phyloP scores from a whole-genome alignment of 2,888 invertebrate genomes.

The Smittia aterrima region DNA sequence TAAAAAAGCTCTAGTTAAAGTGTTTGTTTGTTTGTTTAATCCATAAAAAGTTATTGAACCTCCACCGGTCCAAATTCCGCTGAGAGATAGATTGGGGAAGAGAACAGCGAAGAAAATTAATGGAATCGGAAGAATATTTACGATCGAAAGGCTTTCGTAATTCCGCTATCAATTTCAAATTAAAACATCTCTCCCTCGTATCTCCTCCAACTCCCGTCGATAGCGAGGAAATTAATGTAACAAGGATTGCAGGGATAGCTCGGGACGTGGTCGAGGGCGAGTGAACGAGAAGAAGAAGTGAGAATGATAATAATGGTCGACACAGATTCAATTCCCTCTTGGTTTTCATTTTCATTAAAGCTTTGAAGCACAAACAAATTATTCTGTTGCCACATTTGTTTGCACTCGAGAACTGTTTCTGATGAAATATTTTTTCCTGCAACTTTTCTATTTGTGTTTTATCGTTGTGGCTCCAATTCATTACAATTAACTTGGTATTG shows the following conservation, averaged over 20 bases:
- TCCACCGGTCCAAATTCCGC: background rate
- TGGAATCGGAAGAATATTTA: conserved; percentile 7
- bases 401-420: too few relatives aligned
- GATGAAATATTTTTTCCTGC: too few relatives aligned
- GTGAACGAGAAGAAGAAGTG: background rate
- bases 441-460: too few relatives aligned
- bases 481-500: too few relatives aligned
- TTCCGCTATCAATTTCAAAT: conserved; percentile 16
- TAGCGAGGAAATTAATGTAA: background rate
- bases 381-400: too few relatives aligned
- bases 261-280: background rate
- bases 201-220: background rate
- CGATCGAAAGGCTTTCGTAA: conserved; percentile 5
- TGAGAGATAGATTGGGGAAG: background rate
- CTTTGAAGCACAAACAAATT: too few relatives aligned
- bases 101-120: background rate
- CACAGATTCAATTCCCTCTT: background rate
- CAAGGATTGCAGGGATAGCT: too few relatives aligned
- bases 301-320: background rate
- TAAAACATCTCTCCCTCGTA: background rate
- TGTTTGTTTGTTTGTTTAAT: conserved; percentile 8
- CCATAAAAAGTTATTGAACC: background rate
- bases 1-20: background rate
- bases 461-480: too few relatives aligned
- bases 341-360: background rate